phyloP scores from a whole-genome alignment of 2,888 invertebrate genomes.

The Thera britannica region DNA sequence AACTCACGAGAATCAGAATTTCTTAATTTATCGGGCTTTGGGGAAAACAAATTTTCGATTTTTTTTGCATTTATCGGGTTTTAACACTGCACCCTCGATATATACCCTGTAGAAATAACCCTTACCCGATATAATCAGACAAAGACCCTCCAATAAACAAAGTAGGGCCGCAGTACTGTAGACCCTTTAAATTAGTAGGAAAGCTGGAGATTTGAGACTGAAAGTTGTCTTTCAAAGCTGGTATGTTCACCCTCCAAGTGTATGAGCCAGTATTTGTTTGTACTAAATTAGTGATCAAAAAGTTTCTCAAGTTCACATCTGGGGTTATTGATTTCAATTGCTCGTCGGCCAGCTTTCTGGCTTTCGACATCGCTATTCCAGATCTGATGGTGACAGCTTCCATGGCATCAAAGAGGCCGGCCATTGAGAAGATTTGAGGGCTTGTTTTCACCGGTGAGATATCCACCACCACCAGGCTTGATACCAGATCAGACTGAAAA shows the following conservation, averaged over 20 bases:
- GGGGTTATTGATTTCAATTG: conserved; percentile 85
- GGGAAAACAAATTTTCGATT: no score
- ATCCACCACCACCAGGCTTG: conserved; percentile 89
- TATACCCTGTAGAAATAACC: conserved; percentile 5
- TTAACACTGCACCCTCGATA: no score
- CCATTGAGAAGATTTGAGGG: conserved; percentile 86
- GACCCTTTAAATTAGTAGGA: conserved; percentile 80
- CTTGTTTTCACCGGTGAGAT: conserved; percentile 88
- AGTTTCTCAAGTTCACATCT: conserved; percentile 87
- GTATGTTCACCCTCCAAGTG: conserved; percentile 93
- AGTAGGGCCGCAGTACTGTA: conserved; percentile 88
- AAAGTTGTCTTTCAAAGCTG: conserved; percentile 88
- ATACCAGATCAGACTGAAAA: conserved; percentile 85
- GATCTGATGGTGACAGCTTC: conserved; percentile 84
- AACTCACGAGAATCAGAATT: no score
- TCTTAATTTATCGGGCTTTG: no score
- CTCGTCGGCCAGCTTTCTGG: conserved; percentile 86
- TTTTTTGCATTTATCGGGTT: no score
- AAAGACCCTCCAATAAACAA: conserved; percentile 93
- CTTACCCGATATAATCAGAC: conserved; percentile 92
- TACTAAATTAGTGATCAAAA: conserved; percentile 94
- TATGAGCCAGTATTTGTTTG: conserved; percentile 86
- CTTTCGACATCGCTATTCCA: conserved; percentile 88
- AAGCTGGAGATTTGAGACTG: conserved; percentile 86
- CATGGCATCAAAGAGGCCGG: conserved; percentile 88